Evolutionary conservation across 2,113 vertebrate species (phyloP).

Genomic region (Pelvicachromis taeniatus): DNA sequence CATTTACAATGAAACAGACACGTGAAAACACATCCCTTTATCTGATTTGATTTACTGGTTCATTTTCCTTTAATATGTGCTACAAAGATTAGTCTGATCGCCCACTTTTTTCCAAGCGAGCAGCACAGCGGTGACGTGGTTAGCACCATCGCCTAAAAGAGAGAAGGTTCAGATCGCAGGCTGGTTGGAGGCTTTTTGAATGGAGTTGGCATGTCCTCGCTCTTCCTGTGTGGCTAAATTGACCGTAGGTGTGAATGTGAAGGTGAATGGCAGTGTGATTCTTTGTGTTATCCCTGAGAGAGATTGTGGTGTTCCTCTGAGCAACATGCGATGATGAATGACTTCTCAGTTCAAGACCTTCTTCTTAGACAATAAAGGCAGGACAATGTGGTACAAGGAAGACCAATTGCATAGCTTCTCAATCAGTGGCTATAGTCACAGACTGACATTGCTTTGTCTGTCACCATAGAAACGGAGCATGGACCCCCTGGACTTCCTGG

Average conservation of each 20-base stretch:
- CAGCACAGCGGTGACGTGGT: neutral
- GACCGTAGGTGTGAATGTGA: neutral
- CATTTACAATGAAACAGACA: neutral
- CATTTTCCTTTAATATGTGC: neutral
- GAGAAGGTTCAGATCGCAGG: neutral
- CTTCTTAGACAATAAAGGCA: neutral
- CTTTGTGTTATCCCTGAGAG: neutral
- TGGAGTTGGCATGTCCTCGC: neutral
- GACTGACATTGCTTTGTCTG: neutral
- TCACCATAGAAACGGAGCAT: constrained; percentile 87
- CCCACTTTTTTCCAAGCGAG: neutral
- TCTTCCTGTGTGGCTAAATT: neutral
- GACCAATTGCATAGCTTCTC: neutral
- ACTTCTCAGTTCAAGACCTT: neutral
- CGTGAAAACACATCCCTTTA: neutral
- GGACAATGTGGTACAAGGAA: neutral
- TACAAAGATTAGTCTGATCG: neutral
- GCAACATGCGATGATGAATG: neutral
- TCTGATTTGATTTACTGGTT: neutral
- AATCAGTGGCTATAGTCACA: neutral
- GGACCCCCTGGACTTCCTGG: constrained; percentile 97
- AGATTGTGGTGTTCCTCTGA: neutral
- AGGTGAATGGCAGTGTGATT: neutral
- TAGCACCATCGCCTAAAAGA: neutral
- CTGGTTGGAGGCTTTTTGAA: neutral